phyloP scores from a whole-genome alignment of 2,113 vertebrate species.

The Tamias sibiricus region DNA sequence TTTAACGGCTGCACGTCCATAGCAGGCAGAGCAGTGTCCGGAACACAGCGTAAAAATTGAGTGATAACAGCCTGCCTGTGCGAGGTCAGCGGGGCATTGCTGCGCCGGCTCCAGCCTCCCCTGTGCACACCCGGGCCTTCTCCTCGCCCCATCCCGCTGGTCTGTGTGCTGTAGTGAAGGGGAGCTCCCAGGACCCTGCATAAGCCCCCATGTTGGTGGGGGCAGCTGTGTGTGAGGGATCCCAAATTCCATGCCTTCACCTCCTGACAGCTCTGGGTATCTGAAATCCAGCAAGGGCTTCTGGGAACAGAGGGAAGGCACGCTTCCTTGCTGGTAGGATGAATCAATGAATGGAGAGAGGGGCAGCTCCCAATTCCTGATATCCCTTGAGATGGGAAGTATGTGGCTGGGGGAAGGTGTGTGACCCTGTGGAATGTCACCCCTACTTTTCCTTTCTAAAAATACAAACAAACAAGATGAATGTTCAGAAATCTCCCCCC shows the following conservation, averaged over 20 bases:
- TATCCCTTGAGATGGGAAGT: background rate
- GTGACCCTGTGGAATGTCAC: background rate
- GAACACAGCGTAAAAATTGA: constrained; percentile 47
- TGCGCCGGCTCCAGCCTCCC: fast-evolving
- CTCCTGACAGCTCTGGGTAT: background rate
- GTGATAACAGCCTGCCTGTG: background rate
- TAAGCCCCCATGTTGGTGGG: fast-evolving
- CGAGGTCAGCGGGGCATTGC: constrained; percentile 15
- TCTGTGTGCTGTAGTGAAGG: background rate
- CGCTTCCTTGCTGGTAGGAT: background rate
- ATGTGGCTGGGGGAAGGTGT: background rate
- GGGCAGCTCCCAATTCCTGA: background rate
- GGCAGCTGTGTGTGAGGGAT: fast-evolving
- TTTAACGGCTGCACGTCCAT: background rate
- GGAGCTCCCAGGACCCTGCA: background rate
- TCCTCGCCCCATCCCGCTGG: background rate
- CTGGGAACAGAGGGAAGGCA: background rate
- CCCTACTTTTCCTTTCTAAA: background rate
- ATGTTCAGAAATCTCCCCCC: background rate
- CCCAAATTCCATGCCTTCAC: background rate
- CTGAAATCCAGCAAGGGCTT: background rate
- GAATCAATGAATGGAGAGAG: background rate
- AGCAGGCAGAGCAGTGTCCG: background rate
- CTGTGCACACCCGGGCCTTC: fast-evolving
- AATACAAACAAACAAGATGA: background rate